A percentile compares a stretch with the other conserved stretches of the same genome.
phyloP scores from a whole-genome alignment of 2,888 invertebrate species.

The Danaus chrysippus region DNA sequence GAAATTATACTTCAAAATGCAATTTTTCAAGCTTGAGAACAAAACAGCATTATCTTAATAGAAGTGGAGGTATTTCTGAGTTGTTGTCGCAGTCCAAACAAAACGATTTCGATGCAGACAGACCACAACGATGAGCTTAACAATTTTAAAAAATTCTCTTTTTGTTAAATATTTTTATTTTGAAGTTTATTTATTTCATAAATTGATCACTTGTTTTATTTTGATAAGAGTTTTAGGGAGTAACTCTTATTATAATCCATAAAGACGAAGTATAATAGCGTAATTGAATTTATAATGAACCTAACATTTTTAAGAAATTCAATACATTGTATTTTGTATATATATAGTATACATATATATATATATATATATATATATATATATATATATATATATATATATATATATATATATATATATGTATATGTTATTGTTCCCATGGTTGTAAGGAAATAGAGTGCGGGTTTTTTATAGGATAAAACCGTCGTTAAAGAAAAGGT shows the following conservation, averaged over 20 bases:
- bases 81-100: constrained; percentile 1
- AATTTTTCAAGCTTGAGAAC: neutral
- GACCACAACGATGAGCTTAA: neutral
- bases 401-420: too few relatives aligned
- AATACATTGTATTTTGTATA: too few relatives aligned
- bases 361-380: too few relatives aligned
- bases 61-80: neutral
- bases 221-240: too few relatives aligned
- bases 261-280: too few relatives aligned
- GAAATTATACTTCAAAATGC: neutral
- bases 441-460: too few relatives aligned
- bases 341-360: too few relatives aligned
- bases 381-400: too few relatives aligned
- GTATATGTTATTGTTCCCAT: too few relatives aligned
- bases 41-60: neutral
- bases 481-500: neutral
- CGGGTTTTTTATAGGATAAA: neutral
- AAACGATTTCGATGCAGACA: neutral
- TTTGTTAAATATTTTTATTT: neutral
- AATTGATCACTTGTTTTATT: neutral
- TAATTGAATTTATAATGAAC: too few relatives aligned
- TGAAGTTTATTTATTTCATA: neutral
- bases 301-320: too few relatives aligned
- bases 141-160: neutral
- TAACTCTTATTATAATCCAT: too few relatives aligned